Evolutionary conservation across 2,113 vertebrate species (phyloP).

Genomic region (Lagopus leucura): DNA sequence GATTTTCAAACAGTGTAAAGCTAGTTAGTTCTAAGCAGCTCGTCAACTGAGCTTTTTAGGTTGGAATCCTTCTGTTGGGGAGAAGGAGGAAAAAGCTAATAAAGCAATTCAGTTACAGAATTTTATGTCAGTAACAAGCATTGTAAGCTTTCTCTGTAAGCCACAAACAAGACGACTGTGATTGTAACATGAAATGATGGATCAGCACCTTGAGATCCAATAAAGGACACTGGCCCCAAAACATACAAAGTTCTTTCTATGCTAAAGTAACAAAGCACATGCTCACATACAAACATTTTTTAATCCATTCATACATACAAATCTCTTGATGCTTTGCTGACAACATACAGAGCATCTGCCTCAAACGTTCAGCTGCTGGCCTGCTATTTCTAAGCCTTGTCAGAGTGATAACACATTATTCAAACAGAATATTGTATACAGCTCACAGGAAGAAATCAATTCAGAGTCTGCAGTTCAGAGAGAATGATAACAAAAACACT

Average conservation of each 20-base stretch:
- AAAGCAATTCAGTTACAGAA: not conserved
- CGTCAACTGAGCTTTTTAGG: not conserved
- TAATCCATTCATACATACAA: not conserved
- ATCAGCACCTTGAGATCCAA: not conserved
- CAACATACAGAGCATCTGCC: not conserved
- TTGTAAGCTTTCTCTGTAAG: not conserved
- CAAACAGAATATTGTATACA: not conserved
- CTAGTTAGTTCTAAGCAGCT: not conserved
- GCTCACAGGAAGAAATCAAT: not conserved
- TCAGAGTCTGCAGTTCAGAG: fast-evolving
- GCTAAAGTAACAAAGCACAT: constrained; percentile 2
- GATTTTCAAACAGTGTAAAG: not conserved
- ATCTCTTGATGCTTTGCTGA: not conserved
- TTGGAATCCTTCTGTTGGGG: not conserved
- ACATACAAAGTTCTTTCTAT: not conserved
- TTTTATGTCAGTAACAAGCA: not conserved
- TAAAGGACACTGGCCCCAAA: not conserved
- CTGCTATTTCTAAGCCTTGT: too few species aligned
- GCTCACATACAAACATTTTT: not conserved
- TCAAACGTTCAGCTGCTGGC: not conserved
- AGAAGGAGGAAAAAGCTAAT: not conserved
- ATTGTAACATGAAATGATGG: not conserved
- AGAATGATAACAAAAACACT: fast-evolving
- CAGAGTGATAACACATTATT: not conserved
- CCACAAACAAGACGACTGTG: not conserved